A percentile compares a stretch with the other conserved stretches of the same genome.
phyloP scores from a whole-genome alignment of 2,113 vertebrate species.

The Odobenus rosmarus region DNA sequence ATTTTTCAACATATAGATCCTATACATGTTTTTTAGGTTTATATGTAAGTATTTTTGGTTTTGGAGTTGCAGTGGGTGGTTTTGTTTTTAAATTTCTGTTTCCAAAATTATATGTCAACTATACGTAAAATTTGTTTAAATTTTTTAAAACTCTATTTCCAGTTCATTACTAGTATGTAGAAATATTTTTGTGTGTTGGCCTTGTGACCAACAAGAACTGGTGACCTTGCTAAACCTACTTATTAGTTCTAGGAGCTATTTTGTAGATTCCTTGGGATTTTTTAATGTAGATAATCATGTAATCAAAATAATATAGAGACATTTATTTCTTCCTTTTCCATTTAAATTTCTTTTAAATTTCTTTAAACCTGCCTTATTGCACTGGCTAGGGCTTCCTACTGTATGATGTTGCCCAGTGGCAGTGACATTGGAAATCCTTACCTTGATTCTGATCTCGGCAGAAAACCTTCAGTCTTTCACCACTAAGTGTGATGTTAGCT shows the following conservation, averaged over 20 bases:
- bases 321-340: neutral
- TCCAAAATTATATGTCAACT: neutral
- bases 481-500: neutral
- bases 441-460: neutral
- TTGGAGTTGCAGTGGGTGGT: neutral
- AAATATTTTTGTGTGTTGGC: neutral
- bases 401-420: neutral
- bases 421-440: neutral
- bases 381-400: neutral
- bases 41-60: conserved; percentile 24
- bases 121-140: neutral
- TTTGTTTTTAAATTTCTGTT: conserved; percentile 25
- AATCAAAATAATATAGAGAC: conserved; percentile 33
- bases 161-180: neutral
- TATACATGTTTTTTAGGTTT: conserved; percentile 30
- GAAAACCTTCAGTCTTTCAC: neutral
- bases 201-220: neutral
- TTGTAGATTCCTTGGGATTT: neutral
- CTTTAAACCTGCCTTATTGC: neutral
- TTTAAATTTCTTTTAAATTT: neutral
- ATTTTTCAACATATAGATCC: neutral
- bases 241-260: conserved; percentile 11
- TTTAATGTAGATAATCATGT: neutral
- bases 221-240: neutral
- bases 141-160: conserved; percentile 1